Conservation (phyloP, 2,797 vertebrate species). For the Micromesistius poutassou region DNA sequence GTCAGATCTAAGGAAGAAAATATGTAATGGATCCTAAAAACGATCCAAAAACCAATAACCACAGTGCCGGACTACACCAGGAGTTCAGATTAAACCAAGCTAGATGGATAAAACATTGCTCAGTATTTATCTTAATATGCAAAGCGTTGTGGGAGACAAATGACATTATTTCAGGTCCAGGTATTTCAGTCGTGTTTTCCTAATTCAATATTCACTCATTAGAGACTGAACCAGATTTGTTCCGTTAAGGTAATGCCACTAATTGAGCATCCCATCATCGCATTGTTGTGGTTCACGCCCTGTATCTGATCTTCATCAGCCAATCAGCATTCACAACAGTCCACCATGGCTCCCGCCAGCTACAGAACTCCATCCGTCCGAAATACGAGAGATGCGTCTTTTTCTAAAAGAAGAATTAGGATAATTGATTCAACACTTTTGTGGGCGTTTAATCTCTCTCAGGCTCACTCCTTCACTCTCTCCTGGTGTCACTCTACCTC, state of each 20-base stretch:
- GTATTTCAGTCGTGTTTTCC: conserved; percentile 28
- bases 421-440: conserved; percentile 53
- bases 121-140: neutral
- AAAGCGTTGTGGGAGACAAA: neutral
- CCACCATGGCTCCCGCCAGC: no score
- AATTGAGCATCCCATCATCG: conserved; percentile 29
- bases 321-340: conserved; percentile 10
- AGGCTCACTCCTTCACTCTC: neutral
- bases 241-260: conserved; percentile 36
- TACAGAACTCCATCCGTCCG: neutral
- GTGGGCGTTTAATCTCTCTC: neutral
- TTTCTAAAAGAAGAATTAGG: conserved; percentile 39
- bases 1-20: no score
- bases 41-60: no score
- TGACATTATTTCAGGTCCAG: neutral
- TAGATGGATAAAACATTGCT: no score
- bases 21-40: no score
- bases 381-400: neutral
- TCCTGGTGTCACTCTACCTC: neutral
- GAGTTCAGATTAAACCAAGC: neutral
- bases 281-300: conserved; percentile 29
- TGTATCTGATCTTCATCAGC: conserved; percentile 31
- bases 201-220: conserved; percentile 16
- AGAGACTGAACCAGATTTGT: conserved; percentile 34
- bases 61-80: no score